These are phyloP conservation scores for Leuctra nigra DNA, from an alignment of 2,888 invertebrate genomes.

Conservation along the genomic window DNA sequence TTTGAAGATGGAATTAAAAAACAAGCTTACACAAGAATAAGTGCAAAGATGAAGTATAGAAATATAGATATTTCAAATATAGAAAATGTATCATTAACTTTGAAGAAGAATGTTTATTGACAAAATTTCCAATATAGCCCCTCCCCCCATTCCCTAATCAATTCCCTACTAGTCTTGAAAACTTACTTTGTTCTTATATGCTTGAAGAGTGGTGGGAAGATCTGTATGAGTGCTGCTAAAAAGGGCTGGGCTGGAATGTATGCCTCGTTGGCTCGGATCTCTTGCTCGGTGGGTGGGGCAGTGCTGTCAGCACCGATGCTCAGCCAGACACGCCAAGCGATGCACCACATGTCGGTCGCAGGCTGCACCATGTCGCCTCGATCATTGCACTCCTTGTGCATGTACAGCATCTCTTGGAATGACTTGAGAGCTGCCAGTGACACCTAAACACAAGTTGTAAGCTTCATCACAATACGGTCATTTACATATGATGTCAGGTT, in stretches of 20 bases:
- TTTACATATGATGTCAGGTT: too few relatives aligned
- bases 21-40: too few relatives aligned
- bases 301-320: conserved; percentile 78
- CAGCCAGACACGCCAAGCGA: conserved; percentile 83
- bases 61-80: too few relatives aligned
- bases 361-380: conserved; percentile 36
- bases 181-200: conserved; percentile 69
- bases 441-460: conserved; percentile 55
- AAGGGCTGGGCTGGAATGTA: conserved; percentile 91
- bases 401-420: conserved; percentile 88
- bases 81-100: too few relatives aligned
- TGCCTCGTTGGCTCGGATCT: conserved; percentile 43
- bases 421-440: conserved; percentile 94
- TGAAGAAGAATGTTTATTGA: too few relatives aligned
- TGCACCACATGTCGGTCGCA: conserved; percentile 63
- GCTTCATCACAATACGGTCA: too few relatives aligned
- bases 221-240: conserved; percentile 89
- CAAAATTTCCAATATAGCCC: too few relatives aligned
- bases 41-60: too few relatives aligned
- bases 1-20: too few relatives aligned
- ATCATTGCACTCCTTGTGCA: conserved; percentile 45
- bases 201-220: conserved; percentile 91
- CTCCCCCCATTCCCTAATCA: too few relatives aligned
- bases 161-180: not conserved
- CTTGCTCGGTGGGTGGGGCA: conserved; percentile 45